Evolutionary conservation across 2,888 invertebrate species (phyloP), one percentile per base, ranked within the genome.

Genomic region (Amphiduros pacificus): DNA sequence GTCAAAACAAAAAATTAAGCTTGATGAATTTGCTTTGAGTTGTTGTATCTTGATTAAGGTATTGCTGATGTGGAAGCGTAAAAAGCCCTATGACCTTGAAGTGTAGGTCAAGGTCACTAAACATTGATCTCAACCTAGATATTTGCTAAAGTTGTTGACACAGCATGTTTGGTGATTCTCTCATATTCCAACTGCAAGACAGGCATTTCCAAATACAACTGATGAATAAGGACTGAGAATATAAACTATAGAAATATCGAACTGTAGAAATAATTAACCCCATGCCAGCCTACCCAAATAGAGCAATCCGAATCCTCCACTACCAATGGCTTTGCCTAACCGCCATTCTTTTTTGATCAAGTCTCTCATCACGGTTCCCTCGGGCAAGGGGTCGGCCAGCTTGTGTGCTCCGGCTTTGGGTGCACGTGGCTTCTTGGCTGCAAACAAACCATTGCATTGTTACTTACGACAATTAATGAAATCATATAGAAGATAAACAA

Each of bases 231-330:
- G n/a, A n/a, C n/a, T n/a, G 5, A 44, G 44, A n/a, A 44, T 20
- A 14, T n/a, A 20, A 44, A 44, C 44, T 44, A 44, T 14, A 44
- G 22, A 9, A n/a, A 44, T 9, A n/a, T n/a, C n/a, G n/a, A n/a
- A 36, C 40, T 36, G 14, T 9, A 6, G 22, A 24, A 14, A 14
- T 40, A 11, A 54, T 29, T 11, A 6, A 27, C 9, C n/a, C 27
- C 9, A 14, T 5, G 5, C 5, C 2, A 22, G 40, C 60, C 86
- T 87, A 82, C 88, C 93, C 0, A 90, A 88, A 81, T 96, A 96
- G 73, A 96, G 94, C 80, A 93, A 92, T 0, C 96, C 96, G 81
- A 96, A 96, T 14, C 96, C 96, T 0, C 96, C 96, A 61, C 89
- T 73, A 26, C 95, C 96, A 64, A 96, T 92, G 0, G 94, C 90